These are phyloP conservation scores for Agapornis canus DNA, from an alignment of 2,797 vertebrate genomes.

Conservation along the genomic window DNA sequence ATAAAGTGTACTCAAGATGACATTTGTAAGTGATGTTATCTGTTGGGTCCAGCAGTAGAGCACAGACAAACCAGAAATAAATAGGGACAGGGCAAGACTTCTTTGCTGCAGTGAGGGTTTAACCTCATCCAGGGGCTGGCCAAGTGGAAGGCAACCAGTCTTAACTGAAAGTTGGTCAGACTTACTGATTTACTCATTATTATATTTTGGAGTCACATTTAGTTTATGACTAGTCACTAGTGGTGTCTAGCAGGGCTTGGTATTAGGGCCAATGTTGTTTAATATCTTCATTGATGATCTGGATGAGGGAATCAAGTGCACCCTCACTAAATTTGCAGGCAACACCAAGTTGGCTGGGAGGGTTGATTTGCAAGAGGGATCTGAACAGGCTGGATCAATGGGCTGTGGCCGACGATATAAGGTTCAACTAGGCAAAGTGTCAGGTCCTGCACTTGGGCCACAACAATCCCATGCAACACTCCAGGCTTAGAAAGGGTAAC, in stretches of 20 bases:
- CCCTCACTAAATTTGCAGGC: neutral
- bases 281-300: neutral
- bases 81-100: neutral
- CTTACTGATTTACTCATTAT: slow-evolving; percentile 13
- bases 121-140: neutral
- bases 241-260: neutral
- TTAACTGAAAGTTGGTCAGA: neutral
- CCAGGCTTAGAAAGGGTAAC: neutral
- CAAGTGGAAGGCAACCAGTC: neutral
- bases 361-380: neutral
- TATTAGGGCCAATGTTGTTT: neutral
- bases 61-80: slow-evolving; percentile 15
- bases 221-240: neutral
- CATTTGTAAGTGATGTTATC: slow-evolving; percentile 66
- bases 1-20: slow-evolving; percentile 58
- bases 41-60: slow-evolving; percentile 12
- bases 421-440: neutral
- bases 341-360: neutral
- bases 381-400: neutral
- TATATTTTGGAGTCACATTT: neutral
- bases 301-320: neutral
- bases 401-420: neutral
- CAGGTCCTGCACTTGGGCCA: neutral
- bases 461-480: neutral
- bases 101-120: neutral